Evolutionary conservation across 2,113 vertebrate genomes (phyloP), one percentile per base, ranked within the genome.

Genomic region (Thalassarche chlororhynchos): DNA sequence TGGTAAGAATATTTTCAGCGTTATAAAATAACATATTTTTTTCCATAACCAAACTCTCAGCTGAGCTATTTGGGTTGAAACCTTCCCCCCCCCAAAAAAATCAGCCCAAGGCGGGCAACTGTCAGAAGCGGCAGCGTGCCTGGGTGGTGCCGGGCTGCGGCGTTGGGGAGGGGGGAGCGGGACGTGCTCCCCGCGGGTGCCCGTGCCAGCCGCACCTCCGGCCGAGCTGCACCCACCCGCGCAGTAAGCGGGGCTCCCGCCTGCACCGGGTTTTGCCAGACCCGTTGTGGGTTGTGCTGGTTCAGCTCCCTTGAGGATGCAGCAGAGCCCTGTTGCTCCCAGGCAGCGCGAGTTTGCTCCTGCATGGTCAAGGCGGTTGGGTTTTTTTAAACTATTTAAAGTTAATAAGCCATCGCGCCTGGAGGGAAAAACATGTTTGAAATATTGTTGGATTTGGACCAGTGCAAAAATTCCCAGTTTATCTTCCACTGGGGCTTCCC

Each of bases 361-460:
- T 1, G 21, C 28, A 1, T 1, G 3, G 52, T 52, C 38, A 18
- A 19, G 57, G 34, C 6, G 1, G 8, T 8, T 29, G 12, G 10
- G 14, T 47, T 40, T 47, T 47, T n/a, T n/a, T 8, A 46, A 46
- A 15, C 23, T 17, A 3, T 23, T 66, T 31, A 2, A 47, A 49
- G 18, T 17, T 16, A n/a, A 26, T 10, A n/a, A n/a, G 15, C 55
- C 47, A 24, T 6, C 2, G 1, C 2, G 1, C n/a, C 42, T 49
- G 9, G n/a, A 57, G n/a, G 60, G 69, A 25, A 57, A 82, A 34
- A 14, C 15, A 6, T 1, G 1, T 32, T 20, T 42, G 40, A 55
- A 31, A 26, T 19, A 26, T 9, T 26, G 7, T 8, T 32, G 42
- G 49, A 14, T 55, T 57, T n/a, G 36, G 14, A 49, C 14, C 8